Evolutionary conservation across 2,888 invertebrate species (phyloP).

Genomic region (Trileptium ribeirensis): DNA sequence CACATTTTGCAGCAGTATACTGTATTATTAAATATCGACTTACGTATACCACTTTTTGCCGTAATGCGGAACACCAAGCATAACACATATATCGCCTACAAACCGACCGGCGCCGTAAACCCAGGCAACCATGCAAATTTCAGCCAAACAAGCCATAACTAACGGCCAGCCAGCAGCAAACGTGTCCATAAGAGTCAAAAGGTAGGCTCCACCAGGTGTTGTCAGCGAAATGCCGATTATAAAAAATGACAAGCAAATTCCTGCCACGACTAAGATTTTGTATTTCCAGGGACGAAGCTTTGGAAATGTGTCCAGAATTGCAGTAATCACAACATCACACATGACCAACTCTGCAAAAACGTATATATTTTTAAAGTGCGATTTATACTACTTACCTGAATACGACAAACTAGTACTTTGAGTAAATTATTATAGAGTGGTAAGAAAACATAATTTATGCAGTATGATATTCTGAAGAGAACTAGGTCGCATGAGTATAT

Average conservation of each 20-base stretch:
- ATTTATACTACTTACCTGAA: too few relatives aligned
- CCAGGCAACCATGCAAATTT: slow-evolving; percentile 54
- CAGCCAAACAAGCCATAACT: slow-evolving; percentile 57
- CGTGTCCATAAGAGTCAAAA: slow-evolving; percentile 54
- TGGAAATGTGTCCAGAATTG: slow-evolving; percentile 54
- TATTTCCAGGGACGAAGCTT: slow-evolving; percentile 30
- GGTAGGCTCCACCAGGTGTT: slow-evolving; percentile 47
- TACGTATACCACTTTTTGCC: too few relatives aligned
- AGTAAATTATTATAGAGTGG: too few relatives aligned
- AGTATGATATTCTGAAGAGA: too few relatives aligned
- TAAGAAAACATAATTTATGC: too few relatives aligned
- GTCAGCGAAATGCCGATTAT: slow-evolving; percentile 22
- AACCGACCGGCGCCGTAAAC: slow-evolving; percentile 52
- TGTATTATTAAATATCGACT: too few relatives aligned
- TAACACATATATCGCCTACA: slow-evolving; percentile 10
- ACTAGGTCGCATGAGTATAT: too few relatives aligned
- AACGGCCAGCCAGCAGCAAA: slow-evolving; percentile 55
- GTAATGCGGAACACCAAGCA: too few relatives aligned
- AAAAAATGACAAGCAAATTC: slow-evolving; percentile 20
- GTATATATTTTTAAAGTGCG: too few relatives aligned
- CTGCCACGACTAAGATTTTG: slow-evolving; percentile 13
- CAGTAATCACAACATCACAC: slow-evolving; percentile 57
- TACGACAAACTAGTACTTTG: too few relatives aligned
- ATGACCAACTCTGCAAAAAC: too few relatives aligned
- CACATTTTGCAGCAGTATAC: too few relatives aligned